Evolutionary conservation across 2,797 vertebrate genomes (phyloP).

Genomic region (Pseudochirops cupreus): DNA sequence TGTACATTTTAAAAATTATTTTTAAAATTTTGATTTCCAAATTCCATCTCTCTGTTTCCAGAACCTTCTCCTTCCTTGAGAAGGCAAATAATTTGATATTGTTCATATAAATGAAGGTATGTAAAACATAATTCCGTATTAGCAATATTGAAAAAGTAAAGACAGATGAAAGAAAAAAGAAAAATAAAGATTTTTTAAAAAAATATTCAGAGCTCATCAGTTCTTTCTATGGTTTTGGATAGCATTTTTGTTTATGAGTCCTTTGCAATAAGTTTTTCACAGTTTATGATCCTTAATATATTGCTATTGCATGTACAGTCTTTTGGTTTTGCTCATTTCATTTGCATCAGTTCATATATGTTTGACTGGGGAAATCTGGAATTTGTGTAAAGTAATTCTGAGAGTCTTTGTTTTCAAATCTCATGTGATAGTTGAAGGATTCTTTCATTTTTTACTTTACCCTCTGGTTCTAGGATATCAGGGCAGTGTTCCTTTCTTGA

Average conservation of each 20-base stretch:
- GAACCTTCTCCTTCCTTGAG: background rate
- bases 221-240: background rate
- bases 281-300: background rate
- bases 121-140: background rate
- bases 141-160: background rate
- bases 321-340: background rate
- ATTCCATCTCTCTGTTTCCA: background rate
- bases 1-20: no score
- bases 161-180: background rate
- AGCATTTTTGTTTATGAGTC: background rate
- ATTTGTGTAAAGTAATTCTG: no score
- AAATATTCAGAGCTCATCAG: background rate
- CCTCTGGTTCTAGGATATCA: no score
- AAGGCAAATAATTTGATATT: background rate
- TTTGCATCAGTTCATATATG: background rate
- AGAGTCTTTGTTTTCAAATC: no score
- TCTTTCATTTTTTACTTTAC: no score
- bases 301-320: background rate
- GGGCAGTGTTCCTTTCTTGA: no score
- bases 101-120: background rate
- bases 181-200: background rate
- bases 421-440: no score
- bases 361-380: no score
- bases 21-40: background rate
- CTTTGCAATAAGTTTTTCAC: background rate